Evolutionary conservation across 2,888 invertebrate species (phyloP).

Genomic region (Chaetogeoica ovagalla): DNA sequence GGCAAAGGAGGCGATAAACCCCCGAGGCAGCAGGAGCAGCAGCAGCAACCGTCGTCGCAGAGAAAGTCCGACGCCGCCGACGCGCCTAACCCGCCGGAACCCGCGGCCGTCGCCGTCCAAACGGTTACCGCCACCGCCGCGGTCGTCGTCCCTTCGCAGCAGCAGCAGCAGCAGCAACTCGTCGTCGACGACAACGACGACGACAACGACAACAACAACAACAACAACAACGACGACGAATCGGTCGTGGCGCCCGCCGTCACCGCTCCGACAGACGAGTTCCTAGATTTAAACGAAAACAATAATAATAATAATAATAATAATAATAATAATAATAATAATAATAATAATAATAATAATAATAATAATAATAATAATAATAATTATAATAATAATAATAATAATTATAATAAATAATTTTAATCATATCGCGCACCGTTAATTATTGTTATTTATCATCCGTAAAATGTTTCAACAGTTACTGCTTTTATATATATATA

Average conservation of each 20-base stretch:
- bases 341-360: no score
- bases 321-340: no score
- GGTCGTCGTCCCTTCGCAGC: not conserved
- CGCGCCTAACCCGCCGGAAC: not conserved
- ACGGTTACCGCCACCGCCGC: slow-evolving; percentile 11
- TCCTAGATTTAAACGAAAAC: slow-evolving; percentile 14
- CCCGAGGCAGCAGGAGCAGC: not conserved
- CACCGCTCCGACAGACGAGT: slow-evolving; percentile 31
- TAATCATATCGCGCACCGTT: no score
- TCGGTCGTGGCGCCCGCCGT: no score
- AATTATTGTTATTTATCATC: no score
- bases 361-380: no score
- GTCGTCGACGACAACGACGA: not conserved
- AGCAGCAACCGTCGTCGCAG: not conserved
- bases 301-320: no score
- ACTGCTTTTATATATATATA: no score
- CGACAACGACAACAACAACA: not conserved
- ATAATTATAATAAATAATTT: no score
- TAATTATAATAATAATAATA: no score
- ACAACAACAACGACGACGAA: not conserved
- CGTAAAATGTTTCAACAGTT: no score
- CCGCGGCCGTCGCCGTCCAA: not conserved
- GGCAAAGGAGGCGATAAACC: not conserved
- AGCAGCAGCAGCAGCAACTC: not conserved
- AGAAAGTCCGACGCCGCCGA: no score